Percentiles rank a stretch among this genome's conserved stretches.
phyloP scores from a whole-genome alignment of 2,113 vertebrate species.

The Tor tambroides region DNA sequence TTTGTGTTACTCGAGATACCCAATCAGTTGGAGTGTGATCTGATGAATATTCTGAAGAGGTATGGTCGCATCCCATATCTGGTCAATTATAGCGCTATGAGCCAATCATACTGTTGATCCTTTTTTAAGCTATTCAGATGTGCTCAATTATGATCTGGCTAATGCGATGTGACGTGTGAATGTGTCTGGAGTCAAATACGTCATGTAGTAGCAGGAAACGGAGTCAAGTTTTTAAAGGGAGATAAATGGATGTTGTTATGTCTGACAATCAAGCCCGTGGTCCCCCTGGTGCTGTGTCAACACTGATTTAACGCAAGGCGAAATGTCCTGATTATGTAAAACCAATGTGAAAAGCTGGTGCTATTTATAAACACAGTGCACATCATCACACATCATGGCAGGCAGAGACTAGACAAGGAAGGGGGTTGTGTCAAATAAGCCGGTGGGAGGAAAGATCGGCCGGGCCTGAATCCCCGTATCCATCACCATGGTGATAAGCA shows the following conservation, averaged over 20 bases:
- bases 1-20: neutral
- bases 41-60: neutral
- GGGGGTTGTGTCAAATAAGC: conserved; percentile 13
- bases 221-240: conserved; percentile 28
- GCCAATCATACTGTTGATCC: conserved; percentile 20
- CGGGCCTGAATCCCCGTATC: neutral
- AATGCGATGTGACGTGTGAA: conserved; percentile 48
- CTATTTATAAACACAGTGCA: conserved; percentile 51
- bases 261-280: conserved; percentile 52
- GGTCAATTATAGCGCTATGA: neutral
- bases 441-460: neutral
- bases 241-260: conserved; percentile 51
- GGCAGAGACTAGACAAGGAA: conserved; percentile 14
- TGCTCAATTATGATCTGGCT: neutral
- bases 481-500: conserved; percentile 31
- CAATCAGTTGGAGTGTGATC: neutral
- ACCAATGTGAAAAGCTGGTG: conserved; percentile 46
- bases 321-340: conserved; percentile 55
- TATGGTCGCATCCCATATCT: neutral
- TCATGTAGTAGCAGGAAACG: neutral
- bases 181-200: conserved; percentile 39
- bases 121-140: conserved; percentile 31
- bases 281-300: conserved; percentile 53
- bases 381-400: conserved; percentile 27
- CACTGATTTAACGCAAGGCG: conserved; percentile 49